These are phyloP conservation scores for Dasyornis broadbenti DNA, from an alignment of 2,113 vertebrate genomes.

Conservation along the genomic window DNA sequence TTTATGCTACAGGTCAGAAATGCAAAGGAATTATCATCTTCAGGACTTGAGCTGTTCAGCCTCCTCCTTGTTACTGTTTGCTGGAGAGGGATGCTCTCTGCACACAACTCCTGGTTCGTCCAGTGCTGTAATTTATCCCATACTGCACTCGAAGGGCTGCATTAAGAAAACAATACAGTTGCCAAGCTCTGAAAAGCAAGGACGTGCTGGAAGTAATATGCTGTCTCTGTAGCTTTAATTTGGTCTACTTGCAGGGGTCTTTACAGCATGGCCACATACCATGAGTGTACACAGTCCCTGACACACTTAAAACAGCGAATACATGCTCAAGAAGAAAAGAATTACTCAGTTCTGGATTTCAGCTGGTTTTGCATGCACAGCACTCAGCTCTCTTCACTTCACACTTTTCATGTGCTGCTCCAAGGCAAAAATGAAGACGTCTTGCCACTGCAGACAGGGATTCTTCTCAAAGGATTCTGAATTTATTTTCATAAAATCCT, in stretches of 20 bases:
- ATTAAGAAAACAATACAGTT: neutral
- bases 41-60: neutral
- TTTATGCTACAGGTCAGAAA: neutral
- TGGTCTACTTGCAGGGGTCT: neutral
- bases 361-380: neutral
- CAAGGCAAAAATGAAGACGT: neutral
- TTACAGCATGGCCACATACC: neutral
- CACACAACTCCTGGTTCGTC: neutral
- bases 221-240: neutral
- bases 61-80: neutral
- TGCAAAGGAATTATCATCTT: neutral
- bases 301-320: neutral
- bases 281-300: neutral
- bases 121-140: neutral
- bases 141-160: neutral
- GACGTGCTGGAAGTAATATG: neutral
- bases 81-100: neutral
- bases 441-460: neutral
- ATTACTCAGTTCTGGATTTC: neutral
- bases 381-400: neutral
- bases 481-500: slow-evolving; percentile 27
- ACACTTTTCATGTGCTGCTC: neutral
- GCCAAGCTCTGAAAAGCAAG: neutral
- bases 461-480: neutral
- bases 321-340: neutral